These are phyloP conservation scores for Hyaena hyaena DNA, from an alignment of 2,113 vertebrate species.

Conservation along the genomic window DNA sequence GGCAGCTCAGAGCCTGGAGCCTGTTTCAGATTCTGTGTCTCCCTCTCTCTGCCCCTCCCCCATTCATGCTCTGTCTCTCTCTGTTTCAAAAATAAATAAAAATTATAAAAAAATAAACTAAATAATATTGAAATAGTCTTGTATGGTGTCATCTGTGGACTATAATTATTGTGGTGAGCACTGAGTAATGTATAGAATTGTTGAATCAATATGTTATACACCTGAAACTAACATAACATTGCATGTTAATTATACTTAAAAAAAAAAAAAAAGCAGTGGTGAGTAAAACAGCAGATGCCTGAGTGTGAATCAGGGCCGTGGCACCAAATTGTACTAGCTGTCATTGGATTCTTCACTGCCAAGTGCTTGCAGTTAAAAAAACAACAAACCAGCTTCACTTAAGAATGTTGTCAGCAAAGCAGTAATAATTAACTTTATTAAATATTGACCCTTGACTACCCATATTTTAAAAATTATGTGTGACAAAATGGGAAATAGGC, in stretches of 20 bases:
- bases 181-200: neutral
- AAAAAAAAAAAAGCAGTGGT: neutral
- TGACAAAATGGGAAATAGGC: neutral
- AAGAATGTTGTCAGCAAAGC: constrained; percentile 1
- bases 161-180: neutral
- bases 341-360: neutral
- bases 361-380: neutral
- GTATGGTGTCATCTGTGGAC: neutral
- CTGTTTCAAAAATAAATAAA: too few relatives aligned
- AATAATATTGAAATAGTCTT: neutral
- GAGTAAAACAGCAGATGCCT: neutral
- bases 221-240: neutral
- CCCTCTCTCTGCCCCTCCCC: too few relatives aligned
- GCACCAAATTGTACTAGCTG: neutral
- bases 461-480: neutral
- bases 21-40: too few relatives aligned
- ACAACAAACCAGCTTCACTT: neutral
- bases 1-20: too few relatives aligned
- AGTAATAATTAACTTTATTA: constrained; percentile 11
- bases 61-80: too few relatives aligned
- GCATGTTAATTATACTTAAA: neutral
- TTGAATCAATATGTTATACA: neutral
- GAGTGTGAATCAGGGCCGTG: neutral
- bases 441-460: neutral
- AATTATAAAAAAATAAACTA: too few relatives aligned